A percentile compares a stretch with the other conserved stretches of the same genome.
These are phyloP conservation scores for Bettongia penicillata DNA, from an alignment of 2,113 vertebrate species.

Conservation along the genomic window DNA sequence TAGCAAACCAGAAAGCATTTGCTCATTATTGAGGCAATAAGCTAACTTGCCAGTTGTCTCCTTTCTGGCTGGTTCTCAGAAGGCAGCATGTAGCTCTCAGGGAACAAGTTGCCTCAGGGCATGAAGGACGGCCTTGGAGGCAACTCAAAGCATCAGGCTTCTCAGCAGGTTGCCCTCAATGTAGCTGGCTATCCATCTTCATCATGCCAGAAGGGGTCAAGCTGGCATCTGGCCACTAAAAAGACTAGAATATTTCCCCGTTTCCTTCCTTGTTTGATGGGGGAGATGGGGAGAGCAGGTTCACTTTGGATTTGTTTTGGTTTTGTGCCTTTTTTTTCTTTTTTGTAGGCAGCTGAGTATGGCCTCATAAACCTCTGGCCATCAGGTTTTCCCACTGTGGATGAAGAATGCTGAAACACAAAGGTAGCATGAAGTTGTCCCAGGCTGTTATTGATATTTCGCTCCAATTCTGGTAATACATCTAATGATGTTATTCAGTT, in stretches of 20 bases:
- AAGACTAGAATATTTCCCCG: neutral
- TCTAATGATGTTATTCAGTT: conserved; percentile 86
- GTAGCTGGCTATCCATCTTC: neutral
- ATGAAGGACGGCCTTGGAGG: neutral
- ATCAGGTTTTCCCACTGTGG: conserved; percentile 10
- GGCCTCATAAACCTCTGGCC: neutral
- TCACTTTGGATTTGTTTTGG: neutral
- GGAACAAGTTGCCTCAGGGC: neutral
- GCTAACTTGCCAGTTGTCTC: conserved; percentile 36
- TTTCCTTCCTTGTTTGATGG: neutral
- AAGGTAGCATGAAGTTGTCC: neutral
- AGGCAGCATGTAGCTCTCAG: conserved; percentile 43
- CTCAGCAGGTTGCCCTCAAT: neutral
- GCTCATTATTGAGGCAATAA: conserved; percentile 69
- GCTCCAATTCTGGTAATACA: conserved; percentile 85
- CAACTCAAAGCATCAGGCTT: neutral
- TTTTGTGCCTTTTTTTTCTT: neutral
- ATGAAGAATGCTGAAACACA: neutral
- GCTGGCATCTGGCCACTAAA: neutral
- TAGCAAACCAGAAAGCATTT: conserved; percentile 75
- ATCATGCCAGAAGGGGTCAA: neutral
- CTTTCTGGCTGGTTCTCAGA: conserved; percentile 32
- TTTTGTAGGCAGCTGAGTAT: neutral
- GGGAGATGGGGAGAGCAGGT: neutral
- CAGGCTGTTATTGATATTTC: conserved; percentile 82